Percentiles rank a stretch among this genome's conserved stretches.
These are phyloP conservation scores for Oryzias melastigma DNA, from an alignment of 2,113 vertebrate genomes.

Conservation along the genomic window DNA sequence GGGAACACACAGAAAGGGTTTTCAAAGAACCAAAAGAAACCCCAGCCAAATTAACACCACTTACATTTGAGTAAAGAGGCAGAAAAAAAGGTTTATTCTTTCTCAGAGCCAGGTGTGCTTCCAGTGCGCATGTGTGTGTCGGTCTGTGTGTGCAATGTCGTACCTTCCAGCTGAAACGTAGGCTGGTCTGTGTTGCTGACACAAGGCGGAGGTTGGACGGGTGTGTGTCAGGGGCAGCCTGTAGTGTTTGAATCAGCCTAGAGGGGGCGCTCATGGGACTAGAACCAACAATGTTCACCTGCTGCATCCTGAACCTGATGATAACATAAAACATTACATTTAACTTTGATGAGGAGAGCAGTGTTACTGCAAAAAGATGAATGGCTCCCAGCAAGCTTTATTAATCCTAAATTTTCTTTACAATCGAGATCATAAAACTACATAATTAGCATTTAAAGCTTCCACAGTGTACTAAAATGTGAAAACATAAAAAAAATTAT, in stretches of 20 bases:
- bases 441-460: too few relatives aligned
- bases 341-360: neutral
- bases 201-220: conserved; percentile 85
- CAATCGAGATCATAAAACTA: too few relatives aligned
- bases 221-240: conserved; percentile 86
- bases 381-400: too few relatives aligned
- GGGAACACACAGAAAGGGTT: conserved; percentile 9
- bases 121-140: neutral
- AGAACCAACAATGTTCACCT: conserved; percentile 88
- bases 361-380: too few relatives aligned
- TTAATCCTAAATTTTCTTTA: too few relatives aligned
- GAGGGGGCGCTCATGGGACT: conserved; percentile 86
- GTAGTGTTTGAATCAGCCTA: conserved; percentile 90
- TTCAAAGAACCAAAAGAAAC: conserved; percentile 18
- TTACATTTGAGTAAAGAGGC: conserved; percentile 8
- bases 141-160: neutral
- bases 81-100: conserved; percentile 1
- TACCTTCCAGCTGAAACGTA: conserved; percentile 91
- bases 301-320: conserved; percentile 88
- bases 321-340: conserved; percentile 2
- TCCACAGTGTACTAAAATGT: too few relatives aligned
- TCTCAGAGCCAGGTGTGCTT: neutral
- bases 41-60: conserved; percentile 15
- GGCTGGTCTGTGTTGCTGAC: conserved; percentile 89
- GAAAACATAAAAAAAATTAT: too few relatives aligned